These are phyloP conservation scores for Lepidurus arcticus DNA, from an alignment of 1,140 invertebrate species.

Conservation along the genomic window DNA sequence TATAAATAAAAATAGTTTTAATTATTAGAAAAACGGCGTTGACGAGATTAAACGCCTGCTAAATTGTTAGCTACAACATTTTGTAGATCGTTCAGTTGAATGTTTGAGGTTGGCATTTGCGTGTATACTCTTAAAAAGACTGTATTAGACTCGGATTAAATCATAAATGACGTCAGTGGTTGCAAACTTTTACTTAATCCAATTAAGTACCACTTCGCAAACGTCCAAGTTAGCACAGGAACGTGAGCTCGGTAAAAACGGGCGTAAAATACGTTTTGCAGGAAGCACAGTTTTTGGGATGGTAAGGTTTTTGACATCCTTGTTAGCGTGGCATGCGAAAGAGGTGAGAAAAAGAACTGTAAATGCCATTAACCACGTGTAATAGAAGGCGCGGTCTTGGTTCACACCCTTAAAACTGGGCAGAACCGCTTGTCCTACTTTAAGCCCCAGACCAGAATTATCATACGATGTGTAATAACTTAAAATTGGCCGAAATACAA, in stretches of 20 bases:
- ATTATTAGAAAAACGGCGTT: no score
- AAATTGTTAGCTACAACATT: no score
- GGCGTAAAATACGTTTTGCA: not conserved
- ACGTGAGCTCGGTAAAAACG: not conserved
- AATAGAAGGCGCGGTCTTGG: not conserved
- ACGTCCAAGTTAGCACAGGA: not conserved
- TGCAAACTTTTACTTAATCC: no score
- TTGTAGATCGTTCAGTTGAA: no score
- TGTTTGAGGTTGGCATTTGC: no score
- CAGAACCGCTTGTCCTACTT: not conserved
- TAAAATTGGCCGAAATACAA: not conserved
- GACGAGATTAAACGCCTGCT: no score
- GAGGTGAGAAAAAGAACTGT: not conserved
- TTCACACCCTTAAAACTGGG: conserved; percentile 15
- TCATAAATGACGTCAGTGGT: no score
- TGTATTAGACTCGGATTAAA: no score
- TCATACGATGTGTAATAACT: not conserved
- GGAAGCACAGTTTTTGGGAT: not conserved
- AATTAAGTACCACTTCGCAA: no score
- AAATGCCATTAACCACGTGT: not conserved
- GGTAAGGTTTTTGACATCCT: not conserved
- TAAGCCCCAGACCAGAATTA: not conserved
- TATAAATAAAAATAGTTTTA: no score
- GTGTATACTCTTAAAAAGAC: no score
- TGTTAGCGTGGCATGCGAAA: not conserved